Evolutionary conservation across 2,113 vertebrate species (phyloP).

Genomic region (Calidris pugnax): DNA sequence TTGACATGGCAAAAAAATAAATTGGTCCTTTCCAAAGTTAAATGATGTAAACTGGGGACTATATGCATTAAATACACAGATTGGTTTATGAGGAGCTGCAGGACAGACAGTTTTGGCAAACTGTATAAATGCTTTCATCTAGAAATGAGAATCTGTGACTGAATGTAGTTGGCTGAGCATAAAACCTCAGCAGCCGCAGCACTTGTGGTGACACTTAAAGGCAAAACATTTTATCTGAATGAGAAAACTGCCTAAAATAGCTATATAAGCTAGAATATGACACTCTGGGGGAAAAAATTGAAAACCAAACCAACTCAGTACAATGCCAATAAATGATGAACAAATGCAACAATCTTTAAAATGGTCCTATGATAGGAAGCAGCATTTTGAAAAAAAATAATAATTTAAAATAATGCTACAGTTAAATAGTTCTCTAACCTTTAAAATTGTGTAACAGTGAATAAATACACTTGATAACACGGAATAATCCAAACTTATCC

Average conservation of each 20-base stretch:
- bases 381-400: neutral
- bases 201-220: neutral
- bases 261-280: neutral
- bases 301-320: neutral
- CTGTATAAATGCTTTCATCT: neutral
- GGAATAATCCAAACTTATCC: neutral
- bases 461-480: neutral
- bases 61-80: neutral
- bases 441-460: neutral
- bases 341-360: neutral
- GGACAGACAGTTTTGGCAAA: neutral
- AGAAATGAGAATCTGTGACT: neutral
- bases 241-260: neutral
- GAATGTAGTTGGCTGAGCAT: neutral
- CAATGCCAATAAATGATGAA: neutral
- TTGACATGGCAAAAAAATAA: neutral
- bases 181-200: neutral
- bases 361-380: neutral
- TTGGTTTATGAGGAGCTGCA: neutral
- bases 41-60: neutral
- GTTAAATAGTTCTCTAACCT: neutral
- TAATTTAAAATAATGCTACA: neutral
- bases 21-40: neutral
- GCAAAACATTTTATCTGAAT: constrained; percentile 24
- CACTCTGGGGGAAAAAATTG: neutral